phyloP scores from a whole-genome alignment of 2,888 invertebrate species.

The Drosophila mimica region DNA sequence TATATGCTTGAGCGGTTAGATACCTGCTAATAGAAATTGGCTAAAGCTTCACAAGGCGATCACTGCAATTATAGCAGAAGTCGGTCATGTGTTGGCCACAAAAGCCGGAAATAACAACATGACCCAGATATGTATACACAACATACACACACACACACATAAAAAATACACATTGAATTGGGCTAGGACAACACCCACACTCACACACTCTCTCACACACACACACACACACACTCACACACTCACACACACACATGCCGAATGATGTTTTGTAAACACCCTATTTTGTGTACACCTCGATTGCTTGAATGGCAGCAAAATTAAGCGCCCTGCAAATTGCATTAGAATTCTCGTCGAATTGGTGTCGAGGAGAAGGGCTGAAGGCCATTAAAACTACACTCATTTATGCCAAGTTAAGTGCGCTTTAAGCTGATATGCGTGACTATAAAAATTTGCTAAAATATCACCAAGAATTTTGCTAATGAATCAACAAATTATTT shows the following conservation, averaged over 20 bases:
- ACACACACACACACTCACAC: not conserved
- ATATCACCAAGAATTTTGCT: not conserved
- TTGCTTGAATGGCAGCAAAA: constrained; percentile 39
- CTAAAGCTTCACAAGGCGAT: constrained; percentile 65
- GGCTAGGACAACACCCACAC: constrained; percentile 1
- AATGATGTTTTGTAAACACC: constrained; percentile 45
- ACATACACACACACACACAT: constrained; percentile 16
- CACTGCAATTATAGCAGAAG: constrained; percentile 33
- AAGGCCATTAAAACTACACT: constrained; percentile 5
- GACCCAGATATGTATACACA: constrained; percentile 66
- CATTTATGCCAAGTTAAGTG: constrained; percentile 7
- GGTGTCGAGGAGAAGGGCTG: constrained; percentile 4
- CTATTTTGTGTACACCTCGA: constrained; percentile 25
- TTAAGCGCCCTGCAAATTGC: constrained; percentile 41
- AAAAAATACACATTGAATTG: not conserved
- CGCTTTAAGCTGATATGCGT: not conserved
- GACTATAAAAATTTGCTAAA: not conserved
- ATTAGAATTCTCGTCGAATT: constrained; percentile 30
- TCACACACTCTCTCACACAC: too few relatives aligned
- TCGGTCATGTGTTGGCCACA: constrained; percentile 63
- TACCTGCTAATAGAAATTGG: constrained; percentile 68
- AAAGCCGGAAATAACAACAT: constrained; percentile 75
- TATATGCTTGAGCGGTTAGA: not conserved
- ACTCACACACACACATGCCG: not conserved
- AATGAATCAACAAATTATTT: not conserved